Base-by-base conservation (phyloP, 2,888 invertebrate genomes). In the Sycophila texana region DNA sequence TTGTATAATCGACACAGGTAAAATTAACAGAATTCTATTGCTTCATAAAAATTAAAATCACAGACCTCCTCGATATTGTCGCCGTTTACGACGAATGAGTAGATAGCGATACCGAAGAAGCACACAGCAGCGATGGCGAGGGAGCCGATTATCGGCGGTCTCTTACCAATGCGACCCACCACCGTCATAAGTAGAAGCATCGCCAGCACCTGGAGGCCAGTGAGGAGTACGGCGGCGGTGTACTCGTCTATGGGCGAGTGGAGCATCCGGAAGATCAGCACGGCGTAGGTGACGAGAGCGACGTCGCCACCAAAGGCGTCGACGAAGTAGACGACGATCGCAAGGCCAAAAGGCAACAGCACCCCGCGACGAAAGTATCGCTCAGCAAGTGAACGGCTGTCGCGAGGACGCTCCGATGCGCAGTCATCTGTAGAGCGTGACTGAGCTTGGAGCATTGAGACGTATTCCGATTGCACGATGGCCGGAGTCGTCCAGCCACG, bases 161-260 rank as follows among this genome's bases (percentile, higher is more conserved):
- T 22, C 12, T 79, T 79, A 4, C 79, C 79, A 1, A 55, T 61
- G 10, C 18, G n/a, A 0, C 20, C 60, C 0, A 79, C 26, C 4
- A 74, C 14, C 13, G 66, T 16, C 0, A 74, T n/a, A 10, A 71
- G 14, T 2, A 66, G 22, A 1, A 75, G 10, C 16, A 60, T 47
- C 0, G 60, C 74, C 4, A 79, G 0, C 14, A 79, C 30, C 5
- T 65, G 51, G 12, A 75, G 55, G 4, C 71, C 13, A 4, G 66
- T 60, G 14, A 71, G 16, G 5, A 79, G 20, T 14, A 74, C 71
- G 2, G 80, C 67, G 2, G 72, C 67, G 1, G 67, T 66, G 70
- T 72, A 72, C 7, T 66, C 57, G 53, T 76, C 49, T 0, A 80
- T 49, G 1, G 76, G 80, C n/a, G 78, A 70, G 12, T 75, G 4